Conservation (phyloP, 2,888 invertebrate species). For the Cephus nigrinus region DNA sequence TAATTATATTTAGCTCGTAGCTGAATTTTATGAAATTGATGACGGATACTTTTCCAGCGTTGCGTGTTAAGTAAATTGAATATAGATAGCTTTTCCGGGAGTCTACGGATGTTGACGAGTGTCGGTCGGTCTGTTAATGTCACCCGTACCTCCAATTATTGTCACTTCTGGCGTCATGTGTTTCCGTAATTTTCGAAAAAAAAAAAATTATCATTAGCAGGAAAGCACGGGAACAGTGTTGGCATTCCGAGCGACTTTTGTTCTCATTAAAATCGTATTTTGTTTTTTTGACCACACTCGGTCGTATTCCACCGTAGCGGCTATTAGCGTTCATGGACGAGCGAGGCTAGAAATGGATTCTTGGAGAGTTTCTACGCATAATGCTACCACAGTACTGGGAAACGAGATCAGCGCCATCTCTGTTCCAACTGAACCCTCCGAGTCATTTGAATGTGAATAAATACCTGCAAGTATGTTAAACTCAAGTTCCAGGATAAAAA, state of each 20-base stretch:
- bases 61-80: background rate
- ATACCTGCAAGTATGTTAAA: too few species aligned
- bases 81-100: background rate
- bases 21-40: background rate
- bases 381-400: too few species aligned
- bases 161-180: conserved; percentile 30
- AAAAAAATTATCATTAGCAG: conserved; percentile 34
- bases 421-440: background rate
- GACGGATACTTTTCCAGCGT: background rate
- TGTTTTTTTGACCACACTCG: background rate
- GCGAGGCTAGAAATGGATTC: background rate
- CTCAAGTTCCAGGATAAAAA: background rate
- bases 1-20: background rate
- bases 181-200: conserved; percentile 32
- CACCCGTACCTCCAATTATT: background rate
- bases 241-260: conserved; percentile 19
- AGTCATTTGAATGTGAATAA: background rate
- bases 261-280: conserved; percentile 46
- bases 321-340: background rate
- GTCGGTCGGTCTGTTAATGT: background rate
- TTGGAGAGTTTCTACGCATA: background rate
- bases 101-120: background rate
- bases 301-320: background rate
- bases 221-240: background rate
- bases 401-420: background rate